Percentiles rank a stretch among this genome's conserved stretches.
Evolutionary conservation across 2,888 invertebrate species (phyloP).

Genomic region (Cantharis rufa): DNA sequence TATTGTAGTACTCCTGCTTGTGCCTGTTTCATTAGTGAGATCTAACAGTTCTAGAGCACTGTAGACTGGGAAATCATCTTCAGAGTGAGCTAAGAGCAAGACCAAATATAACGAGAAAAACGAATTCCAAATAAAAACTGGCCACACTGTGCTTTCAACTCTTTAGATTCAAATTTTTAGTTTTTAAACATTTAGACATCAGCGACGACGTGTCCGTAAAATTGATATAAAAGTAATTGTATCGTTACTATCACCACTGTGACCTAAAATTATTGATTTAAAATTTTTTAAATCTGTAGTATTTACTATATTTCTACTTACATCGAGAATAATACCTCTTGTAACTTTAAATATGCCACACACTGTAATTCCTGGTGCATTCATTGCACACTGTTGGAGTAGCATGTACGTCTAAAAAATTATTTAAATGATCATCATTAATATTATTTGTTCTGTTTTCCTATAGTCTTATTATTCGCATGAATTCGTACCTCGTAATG

Average conservation of each 20-base stretch:
- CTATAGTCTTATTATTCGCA: too few relatives aligned
- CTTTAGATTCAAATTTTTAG: background rate
- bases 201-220: background rate
- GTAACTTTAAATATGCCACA: conserved; percentile 19
- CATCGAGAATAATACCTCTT: conserved; percentile 8
- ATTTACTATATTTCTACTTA: conserved; percentile 4
- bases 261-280: background rate
- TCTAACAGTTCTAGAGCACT: too few relatives aligned
- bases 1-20: too few relatives aligned
- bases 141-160: background rate
- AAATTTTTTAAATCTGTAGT: background rate
- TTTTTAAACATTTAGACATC: background rate
- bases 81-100: too few relatives aligned
- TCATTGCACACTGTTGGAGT: conserved; percentile 11
- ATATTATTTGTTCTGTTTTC: too few relatives aligned
- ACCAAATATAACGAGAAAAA: too few relatives aligned
- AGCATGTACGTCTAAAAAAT: conserved; percentile 19
- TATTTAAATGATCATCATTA: too few relatives aligned
- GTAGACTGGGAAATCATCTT: too few relatives aligned
- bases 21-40: too few relatives aligned
- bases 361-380: conserved; percentile 7
- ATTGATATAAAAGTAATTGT: conserved; percentile 1
- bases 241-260: background rate
- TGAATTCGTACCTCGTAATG: background rate
- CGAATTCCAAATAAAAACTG: background rate